Evolutionary conservation across 2,113 vertebrate species (phyloP).

Genomic region (Ailuropoda melanoleuca): DNA sequence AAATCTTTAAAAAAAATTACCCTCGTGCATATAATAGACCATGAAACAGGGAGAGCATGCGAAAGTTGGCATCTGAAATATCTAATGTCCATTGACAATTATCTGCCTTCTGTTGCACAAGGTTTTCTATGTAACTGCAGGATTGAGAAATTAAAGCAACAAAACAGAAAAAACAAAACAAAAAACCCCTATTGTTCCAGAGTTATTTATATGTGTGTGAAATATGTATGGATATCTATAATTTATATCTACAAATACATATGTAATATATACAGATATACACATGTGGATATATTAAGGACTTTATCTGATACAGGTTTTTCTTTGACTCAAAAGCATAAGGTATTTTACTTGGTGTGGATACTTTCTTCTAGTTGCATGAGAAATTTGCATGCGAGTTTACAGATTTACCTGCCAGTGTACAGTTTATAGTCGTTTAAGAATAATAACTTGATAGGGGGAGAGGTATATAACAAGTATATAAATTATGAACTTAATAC

Average conservation of each 20-base stretch:
- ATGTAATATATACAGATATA: neutral
- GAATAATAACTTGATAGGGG: neutral
- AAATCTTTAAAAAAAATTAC: neutral
- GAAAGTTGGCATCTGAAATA: neutral
- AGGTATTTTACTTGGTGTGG: neutral
- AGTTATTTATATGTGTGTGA: neutral
- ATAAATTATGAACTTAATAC: slow-evolving; percentile 53
- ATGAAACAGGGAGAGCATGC: neutral
- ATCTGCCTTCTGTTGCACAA: neutral
- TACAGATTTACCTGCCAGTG: neutral
- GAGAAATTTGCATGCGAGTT: neutral
- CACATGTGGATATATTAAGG: neutral
- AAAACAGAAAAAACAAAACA: neutral
- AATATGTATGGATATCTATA: neutral
- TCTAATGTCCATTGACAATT: neutral
- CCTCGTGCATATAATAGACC: neutral
- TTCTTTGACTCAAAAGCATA: neutral
- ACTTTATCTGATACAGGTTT: neutral
- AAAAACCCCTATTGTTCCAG: neutral
- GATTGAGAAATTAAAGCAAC: neutral
- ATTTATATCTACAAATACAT: neutral
- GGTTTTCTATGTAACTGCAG: neutral
- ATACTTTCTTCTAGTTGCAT: neutral
- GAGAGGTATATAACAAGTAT: slow-evolving; percentile 17
- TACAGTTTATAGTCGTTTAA: neutral